phyloP scores from a whole-genome alignment of 2,113 vertebrate genomes.

The Poeciliopsis occidentalis region DNA sequence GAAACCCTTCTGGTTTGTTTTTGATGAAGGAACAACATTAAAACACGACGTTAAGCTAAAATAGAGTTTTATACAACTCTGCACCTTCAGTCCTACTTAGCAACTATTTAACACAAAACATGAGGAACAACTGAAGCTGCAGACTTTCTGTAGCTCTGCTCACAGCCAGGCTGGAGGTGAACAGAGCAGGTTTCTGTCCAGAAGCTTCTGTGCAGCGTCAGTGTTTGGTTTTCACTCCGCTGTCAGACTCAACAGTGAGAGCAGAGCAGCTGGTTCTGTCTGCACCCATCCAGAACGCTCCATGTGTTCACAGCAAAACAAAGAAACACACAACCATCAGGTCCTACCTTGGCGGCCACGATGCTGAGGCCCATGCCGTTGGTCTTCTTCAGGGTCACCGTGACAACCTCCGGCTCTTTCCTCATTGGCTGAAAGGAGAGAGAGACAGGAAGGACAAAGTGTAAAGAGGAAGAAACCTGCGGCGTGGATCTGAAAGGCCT shows the following conservation, averaged over 20 bases:
- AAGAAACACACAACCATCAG: conserved; percentile 5
- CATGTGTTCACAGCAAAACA: neutral
- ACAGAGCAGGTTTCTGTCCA: conserved; percentile 1
- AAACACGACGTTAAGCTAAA: too few relatives aligned
- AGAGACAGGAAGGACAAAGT: conserved; percentile 45
- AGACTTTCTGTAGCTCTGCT: neutral
- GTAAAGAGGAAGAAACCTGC: conserved; percentile 40
- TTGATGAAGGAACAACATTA: too few relatives aligned
- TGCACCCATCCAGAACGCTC: conserved; percentile 3
- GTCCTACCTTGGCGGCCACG: conserved; percentile 95
- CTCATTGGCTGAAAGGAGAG: conserved; percentile 87
- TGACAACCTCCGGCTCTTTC: conserved; percentile 97
- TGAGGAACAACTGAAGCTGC: neutral
- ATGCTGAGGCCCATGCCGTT: conserved; percentile 99
- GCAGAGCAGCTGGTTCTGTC: conserved; percentile 28
- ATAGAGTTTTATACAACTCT: too few relatives aligned
- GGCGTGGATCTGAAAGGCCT: neutral
- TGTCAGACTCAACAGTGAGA: conserved; percentile 66
- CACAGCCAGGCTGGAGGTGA: neutral
- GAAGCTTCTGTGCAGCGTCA: conserved; percentile 36
- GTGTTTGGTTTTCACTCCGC: conserved; percentile 61
- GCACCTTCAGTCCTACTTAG: neutral
- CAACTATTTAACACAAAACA: neutral
- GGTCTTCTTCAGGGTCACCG: conserved; percentile 97
- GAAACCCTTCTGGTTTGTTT: too few relatives aligned